Evolutionary conservation across 1,140 invertebrate genomes (phyloP).

Genomic region (Campoletis sonorensis): DNA sequence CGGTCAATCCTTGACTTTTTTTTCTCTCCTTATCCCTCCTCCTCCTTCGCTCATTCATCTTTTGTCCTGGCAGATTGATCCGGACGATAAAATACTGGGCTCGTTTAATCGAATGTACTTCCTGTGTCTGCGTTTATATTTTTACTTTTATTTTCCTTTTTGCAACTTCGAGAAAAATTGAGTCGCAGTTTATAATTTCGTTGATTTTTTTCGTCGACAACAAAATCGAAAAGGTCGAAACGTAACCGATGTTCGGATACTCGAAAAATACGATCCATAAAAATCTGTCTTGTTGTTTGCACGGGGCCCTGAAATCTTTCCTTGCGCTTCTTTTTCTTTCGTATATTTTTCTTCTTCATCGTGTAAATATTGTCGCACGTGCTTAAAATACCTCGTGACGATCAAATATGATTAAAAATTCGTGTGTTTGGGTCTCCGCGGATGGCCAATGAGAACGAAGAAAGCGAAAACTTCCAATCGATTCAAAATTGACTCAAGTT

Average conservation of each 20-base stretch:
- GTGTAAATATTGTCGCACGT: conserved; percentile 73
- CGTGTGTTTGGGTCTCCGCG: background rate
- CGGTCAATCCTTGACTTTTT: conserved; percentile 42
- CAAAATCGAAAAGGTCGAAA: too few relatives aligned
- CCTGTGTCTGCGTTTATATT: background rate
- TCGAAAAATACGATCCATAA: too few relatives aligned
- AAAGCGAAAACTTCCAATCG: conserved; percentile 46
- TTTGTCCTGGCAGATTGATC: conserved; percentile 41
- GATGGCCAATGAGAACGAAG: background rate
- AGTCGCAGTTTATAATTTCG: too few relatives aligned
- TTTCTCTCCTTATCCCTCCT: conserved; percentile 32
- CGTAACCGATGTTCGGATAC: too few relatives aligned
- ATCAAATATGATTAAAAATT: conserved; percentile 20
- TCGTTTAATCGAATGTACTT: conserved; percentile 16
- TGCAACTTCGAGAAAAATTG: too few relatives aligned
- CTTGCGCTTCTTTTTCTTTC: background rate
- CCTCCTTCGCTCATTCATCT: conserved; percentile 38
- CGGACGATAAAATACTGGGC: background rate
- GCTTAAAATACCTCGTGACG: conserved; percentile 61
- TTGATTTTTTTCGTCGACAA: too few relatives aligned
- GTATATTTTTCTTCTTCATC: background rate
- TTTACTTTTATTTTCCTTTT: too few relatives aligned
- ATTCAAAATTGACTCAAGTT: too few relatives aligned
- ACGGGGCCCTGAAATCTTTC: conserved; percentile 20
- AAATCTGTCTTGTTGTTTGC: conserved; percentile 37